Evolutionary conservation across 2,113 vertebrate genomes (phyloP), one percentile per base, ranked within the genome.

Genomic region (Tautogolabrus adspersus): DNA sequence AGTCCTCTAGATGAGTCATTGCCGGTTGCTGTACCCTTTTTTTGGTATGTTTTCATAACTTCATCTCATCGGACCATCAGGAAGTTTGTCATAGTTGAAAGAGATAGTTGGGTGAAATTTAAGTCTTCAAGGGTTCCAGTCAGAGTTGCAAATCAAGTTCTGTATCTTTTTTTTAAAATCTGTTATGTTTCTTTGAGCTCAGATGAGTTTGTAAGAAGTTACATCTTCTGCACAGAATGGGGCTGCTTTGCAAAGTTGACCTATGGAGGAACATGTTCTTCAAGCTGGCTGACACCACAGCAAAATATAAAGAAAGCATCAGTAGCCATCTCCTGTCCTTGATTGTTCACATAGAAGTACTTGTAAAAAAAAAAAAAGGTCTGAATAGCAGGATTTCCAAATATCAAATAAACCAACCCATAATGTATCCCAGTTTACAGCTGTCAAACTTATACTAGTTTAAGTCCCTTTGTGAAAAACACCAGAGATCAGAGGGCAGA

Each of bases 1-100:
- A 89, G 75, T 76, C 47, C 57, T 72, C 38, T 19, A 6, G 58
- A 71, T 93, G 92, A 88, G 67, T 94, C 92, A 93, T 7, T 1
- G 19, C 3, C 18, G 10, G 77, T 89, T 82, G 57, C 85, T 87
- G 65, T 42, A 1, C 66, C 66, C 66, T 81, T 77, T 55, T 26
- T 26, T 26, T 26, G 2, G 2, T 77, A 44, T 85, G 73, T 83
- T 91, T 82, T 81, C 73, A 71, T 83, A 88, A 67, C 78, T 66
- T 66, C 73, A 84, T 76, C 72, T 78, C 23, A 52, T 67, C 30
- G 51, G 67, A 86, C 52, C 44, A 65, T 86, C 86, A 81, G 70
- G 69, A 88, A 75, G 62, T 65, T 83, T 70, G 83, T 13, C 6
- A 46, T n/a, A n/a, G 49, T 52, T 52, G 19, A 52, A n/a, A 52